Evolutionary conservation across 2,113 vertebrate species (phyloP).

Genomic region (Anhinga anhinga): DNA sequence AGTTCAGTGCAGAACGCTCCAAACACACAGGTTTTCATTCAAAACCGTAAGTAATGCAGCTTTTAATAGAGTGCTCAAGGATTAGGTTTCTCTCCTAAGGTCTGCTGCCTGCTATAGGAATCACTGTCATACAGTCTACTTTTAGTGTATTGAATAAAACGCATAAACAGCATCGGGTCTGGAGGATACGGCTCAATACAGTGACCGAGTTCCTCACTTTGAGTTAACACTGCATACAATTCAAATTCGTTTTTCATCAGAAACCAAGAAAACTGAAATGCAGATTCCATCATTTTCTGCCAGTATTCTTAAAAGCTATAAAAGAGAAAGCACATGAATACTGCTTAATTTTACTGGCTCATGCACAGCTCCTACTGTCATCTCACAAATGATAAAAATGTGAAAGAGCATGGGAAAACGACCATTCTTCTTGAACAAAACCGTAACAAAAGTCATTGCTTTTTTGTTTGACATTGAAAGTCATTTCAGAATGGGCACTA

Average conservation of each 20-base stretch:
- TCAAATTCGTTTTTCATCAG: neutral
- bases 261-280: neutral
- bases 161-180: neutral
- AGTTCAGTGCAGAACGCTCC: neutral
- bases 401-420: neutral
- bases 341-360: neutral
- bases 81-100: neutral
- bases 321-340: neutral
- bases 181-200: neutral
- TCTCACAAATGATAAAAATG: neutral
- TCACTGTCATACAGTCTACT: neutral
- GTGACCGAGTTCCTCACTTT: neutral
- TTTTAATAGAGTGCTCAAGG: neutral
- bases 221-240: neutral
- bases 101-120: neutral
- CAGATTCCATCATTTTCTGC: neutral
- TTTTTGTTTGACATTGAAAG: neutral
- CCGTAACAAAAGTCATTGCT: neutral
- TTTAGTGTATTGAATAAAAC: neutral
- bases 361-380: neutral
- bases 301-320: conserved; percentile 6
- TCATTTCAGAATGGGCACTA: neutral
- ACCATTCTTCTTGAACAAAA: neutral
- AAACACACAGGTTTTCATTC: neutral
- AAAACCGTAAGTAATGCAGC: neutral